Percentiles rank a stretch among this genome's conserved stretches.
Conservation (phyloP, 2,113 vertebrate species). For the cattle (Bos taurus) region ARS-UCD2.0 NC_037340.1:76792001-76792500, state of each 20-base stretch:
- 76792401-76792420: neutral
- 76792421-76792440: fast-evolving
- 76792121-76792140: neutral
- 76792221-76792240: neutral
- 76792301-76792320: neutral
- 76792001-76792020: neutral
- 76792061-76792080: neutral
- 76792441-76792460: neutral
- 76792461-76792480: neutral
- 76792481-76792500: neutral
- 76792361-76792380: neutral
- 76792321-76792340: neutral
- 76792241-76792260: neutral
- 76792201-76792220: neutral
- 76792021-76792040: neutral
- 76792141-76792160: neutral
- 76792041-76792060: neutral
- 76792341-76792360: neutral
- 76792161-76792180: neutral
- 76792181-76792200: neutral
- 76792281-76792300: neutral
- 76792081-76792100: neutral
- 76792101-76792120: neutral
- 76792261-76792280: neutral
- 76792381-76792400: neutral